Conservation (phyloP, 2,888 invertebrate genomes). For the Carpatolechia fugitivella region DNA sequence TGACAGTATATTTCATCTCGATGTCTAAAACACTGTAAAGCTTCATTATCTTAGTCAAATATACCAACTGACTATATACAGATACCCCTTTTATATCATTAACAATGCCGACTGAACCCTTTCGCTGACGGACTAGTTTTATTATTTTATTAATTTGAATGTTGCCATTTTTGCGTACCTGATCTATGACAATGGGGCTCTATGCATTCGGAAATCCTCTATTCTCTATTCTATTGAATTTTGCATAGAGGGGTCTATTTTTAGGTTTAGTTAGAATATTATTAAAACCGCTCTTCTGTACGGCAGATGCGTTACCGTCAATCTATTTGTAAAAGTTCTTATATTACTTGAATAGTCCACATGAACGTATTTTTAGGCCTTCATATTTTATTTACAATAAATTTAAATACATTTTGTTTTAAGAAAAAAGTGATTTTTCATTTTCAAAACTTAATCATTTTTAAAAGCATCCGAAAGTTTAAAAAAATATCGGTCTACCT, state of each 20-base stretch:
- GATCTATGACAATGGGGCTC: conserved; percentile 61
- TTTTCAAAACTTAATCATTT: too few relatives aligned
- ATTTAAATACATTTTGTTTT: too few relatives aligned
- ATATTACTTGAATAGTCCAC: not conserved
- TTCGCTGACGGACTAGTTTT: conserved; percentile 54
- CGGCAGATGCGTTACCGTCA: conserved; percentile 34
- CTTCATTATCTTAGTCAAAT: too few relatives aligned
- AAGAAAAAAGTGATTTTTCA: too few relatives aligned
- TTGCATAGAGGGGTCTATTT: conserved; percentile 69
- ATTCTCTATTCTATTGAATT: conserved; percentile 70
- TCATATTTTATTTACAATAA: too few relatives aligned
- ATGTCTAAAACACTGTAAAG: too few relatives aligned
- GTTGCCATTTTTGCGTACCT: conserved; percentile 75
- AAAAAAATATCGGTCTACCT: too few relatives aligned
- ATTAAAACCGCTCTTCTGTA: conserved; percentile 24
- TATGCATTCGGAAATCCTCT: conserved; percentile 41
- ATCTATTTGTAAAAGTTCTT: not conserved
- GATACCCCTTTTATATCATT: conserved; percentile 20
- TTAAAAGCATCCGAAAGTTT: too few relatives aligned
- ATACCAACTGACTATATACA: conserved; percentile 14
- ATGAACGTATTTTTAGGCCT: too few relatives aligned
- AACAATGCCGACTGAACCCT: conserved; percentile 60
- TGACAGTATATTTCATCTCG: too few relatives aligned
- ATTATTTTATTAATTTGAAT: conserved; percentile 77
- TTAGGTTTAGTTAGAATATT: conserved; percentile 51